These are phyloP conservation scores for Drosophila equinoxialis DNA, from an alignment of 1,140 invertebrate genomes.

Conservation along the genomic window DNA sequence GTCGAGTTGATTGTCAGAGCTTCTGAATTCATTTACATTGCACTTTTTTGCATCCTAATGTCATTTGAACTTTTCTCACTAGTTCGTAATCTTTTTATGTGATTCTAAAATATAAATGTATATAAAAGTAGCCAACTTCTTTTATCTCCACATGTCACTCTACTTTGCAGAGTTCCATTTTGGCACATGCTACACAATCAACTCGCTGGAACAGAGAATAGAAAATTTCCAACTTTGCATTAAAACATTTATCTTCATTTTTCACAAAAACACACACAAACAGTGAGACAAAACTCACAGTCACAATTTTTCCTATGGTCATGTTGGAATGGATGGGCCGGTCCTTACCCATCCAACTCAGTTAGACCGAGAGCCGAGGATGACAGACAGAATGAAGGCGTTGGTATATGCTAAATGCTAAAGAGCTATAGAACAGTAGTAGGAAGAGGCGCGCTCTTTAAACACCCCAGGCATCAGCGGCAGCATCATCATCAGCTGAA, in stretches of 20 bases:
- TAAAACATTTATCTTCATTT: conserved; percentile 74
- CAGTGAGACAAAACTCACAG: conserved; percentile 34
- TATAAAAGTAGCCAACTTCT: conserved; percentile 5
- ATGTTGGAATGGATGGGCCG: conserved; percentile 7
- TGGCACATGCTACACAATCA: conserved; percentile 3
- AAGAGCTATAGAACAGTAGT: conserved; percentile 21
- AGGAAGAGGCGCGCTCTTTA: conserved; percentile 8
- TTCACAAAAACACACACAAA: conserved; percentile 15
- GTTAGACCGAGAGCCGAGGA: conserved; percentile 26
- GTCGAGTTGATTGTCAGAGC: background rate
- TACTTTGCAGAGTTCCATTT: conserved; percentile 8
- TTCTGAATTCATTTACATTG: background rate
- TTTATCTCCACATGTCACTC: conserved; percentile 23
- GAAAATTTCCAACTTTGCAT: conserved; percentile 59
- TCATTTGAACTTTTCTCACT: conserved; percentile 11
- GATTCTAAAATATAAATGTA: conserved; percentile 5
- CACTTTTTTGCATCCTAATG: conserved; percentile 2
- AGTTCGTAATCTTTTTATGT: conserved; percentile 6
- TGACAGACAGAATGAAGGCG: conserved; percentile 34
- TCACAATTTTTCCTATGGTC: conserved; percentile 30
- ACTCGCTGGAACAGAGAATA: background rate
- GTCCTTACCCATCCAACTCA: background rate
- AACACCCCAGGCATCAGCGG: conserved; percentile 26
- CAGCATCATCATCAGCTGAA: conserved; percentile 39
- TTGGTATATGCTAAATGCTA: conserved; percentile 39